Conservation (phyloP, 1,140 invertebrate species). For the Ips typographus region DNA sequence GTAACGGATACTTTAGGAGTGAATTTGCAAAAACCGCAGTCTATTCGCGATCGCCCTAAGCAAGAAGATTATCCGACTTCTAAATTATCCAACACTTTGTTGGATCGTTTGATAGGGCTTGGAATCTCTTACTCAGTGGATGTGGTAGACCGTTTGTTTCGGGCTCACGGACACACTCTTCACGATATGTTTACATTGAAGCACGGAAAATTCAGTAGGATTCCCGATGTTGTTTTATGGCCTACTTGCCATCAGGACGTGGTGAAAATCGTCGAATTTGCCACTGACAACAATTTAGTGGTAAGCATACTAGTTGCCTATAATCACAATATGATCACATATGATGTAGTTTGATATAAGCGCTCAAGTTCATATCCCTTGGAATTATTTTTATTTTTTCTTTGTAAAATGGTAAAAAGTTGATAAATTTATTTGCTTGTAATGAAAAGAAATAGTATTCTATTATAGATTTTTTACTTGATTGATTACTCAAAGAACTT, state of each 20-base stretch:
- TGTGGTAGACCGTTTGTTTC: conserved; percentile 75
- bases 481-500: no score
- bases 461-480: no score
- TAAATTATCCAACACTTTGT: conserved; percentile 56
- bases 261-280: conserved; percentile 76
- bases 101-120: conserved; percentile 62
- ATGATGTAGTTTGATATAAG: no score
- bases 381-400: no score
- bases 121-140: conserved; percentile 74
- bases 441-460: no score
- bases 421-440: no score
- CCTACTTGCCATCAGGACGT: conserved; percentile 83
- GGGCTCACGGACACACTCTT: conserved; percentile 94
- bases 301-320: conserved; percentile 13
- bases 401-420: no score
- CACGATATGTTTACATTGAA: conserved; percentile 82
- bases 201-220: conserved; percentile 70
- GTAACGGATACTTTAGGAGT: conserved; percentile 72
- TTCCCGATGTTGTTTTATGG: conserved; percentile 95
- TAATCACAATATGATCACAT: neutral
- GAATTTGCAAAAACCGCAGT: conserved; percentile 53
- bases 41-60: conserved; percentile 56
- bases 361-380: no score
- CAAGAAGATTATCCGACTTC: conserved; percentile 59
- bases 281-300: conserved; percentile 74